Base-by-base conservation (phyloP, 2,797 vertebrate genomes). In the Acipenser oxyrinchus region DNA sequence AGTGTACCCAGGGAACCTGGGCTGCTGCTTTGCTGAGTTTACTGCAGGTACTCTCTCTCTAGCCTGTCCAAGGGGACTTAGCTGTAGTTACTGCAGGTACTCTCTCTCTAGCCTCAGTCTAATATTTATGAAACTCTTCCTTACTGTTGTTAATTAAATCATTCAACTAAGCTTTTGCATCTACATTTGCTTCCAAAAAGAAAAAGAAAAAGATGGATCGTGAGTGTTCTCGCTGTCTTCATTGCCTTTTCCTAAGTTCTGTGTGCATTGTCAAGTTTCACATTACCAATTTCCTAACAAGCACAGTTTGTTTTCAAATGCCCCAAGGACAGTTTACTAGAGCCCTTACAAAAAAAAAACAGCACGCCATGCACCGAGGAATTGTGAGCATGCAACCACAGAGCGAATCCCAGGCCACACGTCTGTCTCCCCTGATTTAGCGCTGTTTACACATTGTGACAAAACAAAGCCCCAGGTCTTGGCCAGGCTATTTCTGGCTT, bases 301-400 rank as follows among this genome's bases (percentile, higher is more conserved):
- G 78, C 71, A 80, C 73, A 77, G 80, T 86, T 85, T 90, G 85
- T 86, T 90, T 89, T 87, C 74, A 78, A 37, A 84, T 82, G 79
- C 78, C 84, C 79, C 81, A 84, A 89, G 84, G 85, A 84, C 82
- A 83, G 70, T 80, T 84, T 81, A 78, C 78, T 76, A 70, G 81
- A 81, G 71, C 79, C 79, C 77, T 84, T 86, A 82, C 72, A 84
- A 68, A 82, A 79, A 67, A 84, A 65, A 77, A 71, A 66, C 72
- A 9, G 68, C 58, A 61, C 64, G 69, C 37, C 15, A 68, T 51
- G 60, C 69, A 76, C 55, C 66, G 81, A 79, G 70, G 75, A 69
- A 82, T 74, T 76, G 72, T 70, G 75, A 82, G 75, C 65, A 72
- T 48, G 67, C 63, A 75, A 72, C 66, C 73, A 72, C 64, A 64